Evolutionary conservation across 1,140 invertebrate species (phyloP), one percentile per base, ranked within the genome.

Genomic region (Pseudachorutes palmiensis): DNA sequence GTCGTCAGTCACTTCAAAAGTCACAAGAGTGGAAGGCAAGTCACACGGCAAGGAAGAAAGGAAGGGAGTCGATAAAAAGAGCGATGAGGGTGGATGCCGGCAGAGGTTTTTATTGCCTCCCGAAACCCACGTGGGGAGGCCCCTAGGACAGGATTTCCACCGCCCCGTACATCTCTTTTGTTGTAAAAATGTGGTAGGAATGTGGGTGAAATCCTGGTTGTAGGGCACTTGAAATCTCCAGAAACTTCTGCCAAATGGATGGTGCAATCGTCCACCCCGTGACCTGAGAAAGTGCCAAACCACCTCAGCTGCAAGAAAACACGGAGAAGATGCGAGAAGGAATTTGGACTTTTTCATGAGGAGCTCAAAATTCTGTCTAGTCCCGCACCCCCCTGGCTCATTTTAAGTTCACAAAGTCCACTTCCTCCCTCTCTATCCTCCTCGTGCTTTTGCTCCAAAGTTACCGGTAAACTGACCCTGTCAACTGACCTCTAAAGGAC

Each of bases 191-290:
- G 5, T 41, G 36, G n/a, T n/a, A n/a, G n/a, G n/a, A n/a, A n/a
- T n/a, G n/a, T n/a, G n/a, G 12, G 24, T 5, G 12, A 22, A 26
- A 55, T 14, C 5, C 51, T 55, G 12, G 51, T 5, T 9, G 12
- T 5, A 22, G 24, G 51, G 51, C 51, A 14, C 24, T 5, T 55
- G 36, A 41, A 41, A 14, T 55, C 51, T 55, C 51, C 51, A 55
- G 51, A 55, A 14, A 55, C 24, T 55, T 55, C 51, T 55, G n/a
- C n/a, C n/a, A n/a, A n/a, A n/a, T 55, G 51, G 51, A 55, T 55
- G 51, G 51, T 55, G 51, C 51, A 55, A 55, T 45, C 19, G n/a
- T 45, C 36, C 36, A 12, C 24, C 24, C 51, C 12, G 19, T 9
- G 36, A 19, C n/a, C n/a, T n/a, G n/a, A n/a, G n/a, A n/a, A n/a